Evolutionary conservation across 2,113 vertebrate species (phyloP).

Genomic region (Hemibagrus wyckioides): DNA sequence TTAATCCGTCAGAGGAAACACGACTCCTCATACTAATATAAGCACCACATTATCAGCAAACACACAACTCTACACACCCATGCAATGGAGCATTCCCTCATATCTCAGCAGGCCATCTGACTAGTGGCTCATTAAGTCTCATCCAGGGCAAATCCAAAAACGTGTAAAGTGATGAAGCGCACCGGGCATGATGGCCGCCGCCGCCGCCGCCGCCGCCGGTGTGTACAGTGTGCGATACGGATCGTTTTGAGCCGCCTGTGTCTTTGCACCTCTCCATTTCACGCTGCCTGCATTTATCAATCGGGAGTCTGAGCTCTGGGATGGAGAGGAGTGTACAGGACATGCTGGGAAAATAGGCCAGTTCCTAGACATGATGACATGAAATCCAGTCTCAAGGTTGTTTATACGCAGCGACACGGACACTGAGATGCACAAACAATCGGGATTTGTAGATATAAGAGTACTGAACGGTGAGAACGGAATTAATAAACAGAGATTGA

Average conservation of each 20-base stretch:
- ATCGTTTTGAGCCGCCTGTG: constrained; percentile 37
- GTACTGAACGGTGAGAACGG: no score
- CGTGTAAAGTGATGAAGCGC: constrained; percentile 58
- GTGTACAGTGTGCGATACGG: constrained; percentile 24
- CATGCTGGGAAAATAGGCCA: constrained; percentile 62
- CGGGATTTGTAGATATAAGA: constrained; percentile 2
- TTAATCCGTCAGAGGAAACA: background rate
- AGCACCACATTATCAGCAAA: constrained; percentile 29
- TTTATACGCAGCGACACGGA: constrained; percentile 33
- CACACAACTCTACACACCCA: constrained; percentile 52
- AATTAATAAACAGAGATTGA: background rate
- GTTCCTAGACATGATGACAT: constrained; percentile 50
- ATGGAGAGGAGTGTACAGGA: constrained; percentile 6
- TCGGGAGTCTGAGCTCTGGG: constrained; percentile 55
- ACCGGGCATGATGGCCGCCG: constrained; percentile 39
- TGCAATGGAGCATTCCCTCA: constrained; percentile 51
- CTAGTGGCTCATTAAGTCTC: constrained; percentile 64
- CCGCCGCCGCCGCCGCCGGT: constrained; percentile 19
- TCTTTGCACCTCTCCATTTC: constrained; percentile 58
- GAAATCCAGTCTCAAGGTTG: constrained; percentile 45
- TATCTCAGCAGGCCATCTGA: constrained; percentile 44
- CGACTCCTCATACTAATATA: constrained; percentile 33
- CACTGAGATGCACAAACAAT: background rate
- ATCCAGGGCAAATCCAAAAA: constrained; percentile 60
- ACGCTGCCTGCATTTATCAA: constrained; percentile 65